phyloP scores from a whole-genome alignment of 2,888 invertebrate genomes.

The Halictus quadricinctus region DNA sequence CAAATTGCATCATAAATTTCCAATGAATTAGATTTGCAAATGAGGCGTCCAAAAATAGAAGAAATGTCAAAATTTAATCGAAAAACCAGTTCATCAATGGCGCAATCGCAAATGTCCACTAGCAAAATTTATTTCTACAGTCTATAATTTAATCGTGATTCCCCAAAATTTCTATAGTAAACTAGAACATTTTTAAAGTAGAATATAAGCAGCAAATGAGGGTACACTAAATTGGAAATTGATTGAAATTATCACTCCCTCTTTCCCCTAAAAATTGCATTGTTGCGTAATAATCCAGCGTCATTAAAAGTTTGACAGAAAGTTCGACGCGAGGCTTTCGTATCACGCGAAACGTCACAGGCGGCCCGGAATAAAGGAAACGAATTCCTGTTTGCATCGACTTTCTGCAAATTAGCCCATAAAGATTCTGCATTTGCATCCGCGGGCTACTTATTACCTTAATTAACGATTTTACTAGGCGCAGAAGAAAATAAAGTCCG shows the following conservation, averaged over 20 bases:
- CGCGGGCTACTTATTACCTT: constrained; percentile 2
- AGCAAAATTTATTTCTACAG: no score
- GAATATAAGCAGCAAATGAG: not conserved
- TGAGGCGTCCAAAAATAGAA: not conserved
- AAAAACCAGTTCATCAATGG: no score
- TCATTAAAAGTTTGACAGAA: constrained; percentile 1
- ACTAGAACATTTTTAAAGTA: not conserved
- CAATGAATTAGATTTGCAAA: not conserved
- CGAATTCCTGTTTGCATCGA: not conserved
- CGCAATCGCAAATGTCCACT: no score
- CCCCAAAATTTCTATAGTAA: not conserved
- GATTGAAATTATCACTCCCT: no score
- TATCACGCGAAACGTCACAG: not conserved
- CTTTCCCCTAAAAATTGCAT: not conserved
- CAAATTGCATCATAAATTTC: not conserved
- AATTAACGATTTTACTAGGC: constrained; percentile 10
- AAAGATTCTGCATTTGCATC: constrained; percentile 11
- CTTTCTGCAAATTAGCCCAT: constrained; percentile 5
- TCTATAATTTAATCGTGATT: no score
- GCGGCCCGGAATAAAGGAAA: not conserved
- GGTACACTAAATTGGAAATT: no score
- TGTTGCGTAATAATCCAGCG: not conserved
- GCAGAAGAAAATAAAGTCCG: constrained; percentile 9
- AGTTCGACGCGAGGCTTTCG: not conserved
- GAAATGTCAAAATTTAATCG: not conserved